Evolutionary conservation across 2,797 vertebrate species (phyloP).

Genomic region (Propithecus perrieri): DNA sequence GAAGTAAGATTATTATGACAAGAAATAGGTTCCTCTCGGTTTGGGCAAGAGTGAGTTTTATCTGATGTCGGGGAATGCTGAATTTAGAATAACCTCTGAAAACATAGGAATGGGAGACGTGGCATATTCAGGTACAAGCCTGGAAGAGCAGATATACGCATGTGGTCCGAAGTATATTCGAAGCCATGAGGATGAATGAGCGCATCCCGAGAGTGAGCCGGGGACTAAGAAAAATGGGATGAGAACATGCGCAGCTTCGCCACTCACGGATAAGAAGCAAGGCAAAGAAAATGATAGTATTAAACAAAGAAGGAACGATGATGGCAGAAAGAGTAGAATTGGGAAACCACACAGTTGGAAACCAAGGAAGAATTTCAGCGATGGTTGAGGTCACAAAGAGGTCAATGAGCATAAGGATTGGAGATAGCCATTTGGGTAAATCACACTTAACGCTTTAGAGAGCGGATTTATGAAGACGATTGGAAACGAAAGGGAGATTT

Average conservation of each 20-base stretch:
- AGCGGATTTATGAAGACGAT: neutral
- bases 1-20: neutral
- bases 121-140: neutral
- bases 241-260: neutral
- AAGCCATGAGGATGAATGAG: neutral
- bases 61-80: neutral
- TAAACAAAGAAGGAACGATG: neutral
- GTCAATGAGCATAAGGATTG: neutral
- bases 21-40: neutral
- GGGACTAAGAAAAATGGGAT: rapidly evolving
- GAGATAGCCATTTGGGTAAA: neutral
- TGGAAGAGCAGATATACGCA: rapidly evolving
- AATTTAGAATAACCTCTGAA: neutral
- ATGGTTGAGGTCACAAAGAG: neutral
- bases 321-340: neutral
- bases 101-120: neutral
- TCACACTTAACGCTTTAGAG: neutral
- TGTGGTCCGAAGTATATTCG: neutral
- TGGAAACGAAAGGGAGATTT: neutral
- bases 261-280: neutral
- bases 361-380: neutral
- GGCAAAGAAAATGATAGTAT: neutral
- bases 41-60: neutral
- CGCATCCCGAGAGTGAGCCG: neutral
- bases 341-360: neutral